phyloP scores from a whole-genome alignment of 2,113 vertebrate genomes.

The Turdus rufiventris region DNA sequence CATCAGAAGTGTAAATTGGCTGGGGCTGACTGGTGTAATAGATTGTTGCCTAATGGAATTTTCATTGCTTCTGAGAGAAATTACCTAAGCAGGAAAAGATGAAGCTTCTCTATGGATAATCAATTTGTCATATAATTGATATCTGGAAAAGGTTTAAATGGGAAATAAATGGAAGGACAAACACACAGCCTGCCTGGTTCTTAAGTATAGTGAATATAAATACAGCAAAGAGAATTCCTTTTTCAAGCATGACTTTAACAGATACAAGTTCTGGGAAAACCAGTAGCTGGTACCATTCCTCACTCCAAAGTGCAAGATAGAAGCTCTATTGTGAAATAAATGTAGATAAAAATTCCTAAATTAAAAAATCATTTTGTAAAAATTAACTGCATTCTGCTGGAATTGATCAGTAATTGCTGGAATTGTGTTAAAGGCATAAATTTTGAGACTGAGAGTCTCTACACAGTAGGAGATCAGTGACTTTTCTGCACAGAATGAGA shows the following conservation, averaged over 20 bases:
- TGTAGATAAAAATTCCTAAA: background rate
- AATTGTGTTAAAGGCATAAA: background rate
- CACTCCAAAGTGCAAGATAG: background rate
- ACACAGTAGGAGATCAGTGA: background rate
- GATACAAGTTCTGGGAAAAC: background rate
- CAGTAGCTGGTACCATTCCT: background rate
- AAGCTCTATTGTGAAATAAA: background rate
- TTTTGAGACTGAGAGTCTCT: background rate
- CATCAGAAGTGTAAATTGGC: background rate
- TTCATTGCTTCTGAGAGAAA: background rate
- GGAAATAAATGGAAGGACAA: background rate
- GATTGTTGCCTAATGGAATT: background rate
- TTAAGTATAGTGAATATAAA: background rate
- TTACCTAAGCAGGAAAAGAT: background rate
- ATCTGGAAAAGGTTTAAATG: background rate
- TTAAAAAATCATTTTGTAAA: background rate
- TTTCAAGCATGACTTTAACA: background rate
- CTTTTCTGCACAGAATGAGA: background rate
- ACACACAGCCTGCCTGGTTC: background rate
- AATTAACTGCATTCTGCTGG: background rate
- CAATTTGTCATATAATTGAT: slow-evolving; percentile 3
- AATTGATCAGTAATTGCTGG: background rate
- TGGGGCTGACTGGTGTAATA: background rate
- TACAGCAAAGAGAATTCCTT: background rate
- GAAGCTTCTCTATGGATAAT: slow-evolving; percentile 5